A percentile compares a stretch with the other conserved stretches of the same genome.
Conservation (phyloP, 2,113 vertebrate genomes). For the Dryoscopus gambensis region DNA sequence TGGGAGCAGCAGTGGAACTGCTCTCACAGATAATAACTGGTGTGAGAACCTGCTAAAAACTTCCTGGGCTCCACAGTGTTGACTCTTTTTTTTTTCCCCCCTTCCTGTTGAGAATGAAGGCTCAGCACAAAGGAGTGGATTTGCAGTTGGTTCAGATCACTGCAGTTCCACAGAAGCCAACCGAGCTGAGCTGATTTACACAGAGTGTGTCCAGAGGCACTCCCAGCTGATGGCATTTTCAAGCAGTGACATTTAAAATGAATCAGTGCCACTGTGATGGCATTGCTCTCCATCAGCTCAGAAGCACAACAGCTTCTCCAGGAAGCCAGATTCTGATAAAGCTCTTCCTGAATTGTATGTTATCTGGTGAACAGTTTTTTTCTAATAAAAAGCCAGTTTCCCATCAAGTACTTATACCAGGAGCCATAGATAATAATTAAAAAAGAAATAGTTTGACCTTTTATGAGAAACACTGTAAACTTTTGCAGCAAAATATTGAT, state of each 20-base stretch:
- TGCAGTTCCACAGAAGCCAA: background rate
- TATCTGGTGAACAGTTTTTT: background rate
- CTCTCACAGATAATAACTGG: background rate
- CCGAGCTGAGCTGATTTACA: conserved; percentile 5
- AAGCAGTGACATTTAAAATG: conserved; percentile 35
- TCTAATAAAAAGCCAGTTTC: background rate
- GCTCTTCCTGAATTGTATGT: background rate
- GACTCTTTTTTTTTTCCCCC: background rate
- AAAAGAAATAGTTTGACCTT: background rate
- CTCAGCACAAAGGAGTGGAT: background rate
- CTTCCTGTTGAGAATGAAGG: background rate
- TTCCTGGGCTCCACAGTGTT: background rate
- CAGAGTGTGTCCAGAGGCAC: background rate
- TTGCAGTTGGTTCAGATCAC: conserved; percentile 8
- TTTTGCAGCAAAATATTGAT: background rate
- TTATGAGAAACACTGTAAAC: background rate
- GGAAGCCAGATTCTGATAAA: conserved; percentile 5
- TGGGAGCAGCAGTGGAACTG: background rate
- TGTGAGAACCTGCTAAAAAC: background rate
- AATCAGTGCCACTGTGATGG: background rate
- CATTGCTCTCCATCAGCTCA: background rate
- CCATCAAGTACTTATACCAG: background rate
- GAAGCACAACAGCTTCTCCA: background rate
- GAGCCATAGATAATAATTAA: background rate
- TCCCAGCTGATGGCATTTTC: conserved; percentile 27